These are phyloP conservation scores for Epizoanthus stellaris DNA, from an alignment of 92 coral and sea anemone genomes.

Conservation along the genomic window DNA sequence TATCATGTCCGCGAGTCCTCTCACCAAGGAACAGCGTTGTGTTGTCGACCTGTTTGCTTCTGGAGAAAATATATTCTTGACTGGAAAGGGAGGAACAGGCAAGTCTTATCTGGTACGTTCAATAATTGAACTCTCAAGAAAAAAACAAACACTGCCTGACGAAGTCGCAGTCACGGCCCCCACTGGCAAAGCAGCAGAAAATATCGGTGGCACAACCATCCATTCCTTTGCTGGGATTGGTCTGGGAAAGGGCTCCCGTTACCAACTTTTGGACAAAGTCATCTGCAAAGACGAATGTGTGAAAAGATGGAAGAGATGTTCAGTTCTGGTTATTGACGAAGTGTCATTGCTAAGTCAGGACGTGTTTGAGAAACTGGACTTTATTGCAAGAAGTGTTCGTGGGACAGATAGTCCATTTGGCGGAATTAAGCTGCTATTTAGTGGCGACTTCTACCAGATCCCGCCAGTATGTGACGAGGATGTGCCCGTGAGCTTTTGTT, in stretches of 20 bases:
- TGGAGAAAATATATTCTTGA: background rate
- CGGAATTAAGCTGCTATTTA: constrained; percentile 47
- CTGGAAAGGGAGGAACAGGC: background rate
- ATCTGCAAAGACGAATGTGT: constrained; percentile 13
- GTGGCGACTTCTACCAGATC: constrained; percentile 59
- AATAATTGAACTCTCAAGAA: background rate
- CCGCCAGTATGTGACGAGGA: constrained; percentile 43
- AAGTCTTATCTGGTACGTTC: background rate
- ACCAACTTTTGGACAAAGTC: constrained; percentile 6
- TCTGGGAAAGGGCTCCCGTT: constrained; percentile 18
- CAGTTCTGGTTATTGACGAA: constrained; percentile 50
- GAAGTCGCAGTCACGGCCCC: constrained; percentile 23
- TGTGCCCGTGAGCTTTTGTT: constrained; percentile 14
- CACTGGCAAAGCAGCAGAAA: constrained; percentile 30
- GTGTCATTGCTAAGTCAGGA: constrained; percentile 49
- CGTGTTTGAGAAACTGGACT: constrained; percentile 56
- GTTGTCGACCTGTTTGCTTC: background rate
- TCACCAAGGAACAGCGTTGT: background rate
- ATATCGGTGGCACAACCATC: constrained; percentile 12
- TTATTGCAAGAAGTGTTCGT: constrained; percentile 35
- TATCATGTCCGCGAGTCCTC: background rate
- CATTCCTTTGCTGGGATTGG: constrained; percentile 37
- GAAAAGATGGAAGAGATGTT: constrained; percentile 41
- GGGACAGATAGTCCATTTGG: constrained; percentile 47
- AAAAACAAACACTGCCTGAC: background rate